Base-by-base conservation (phyloP, 2,888 invertebrate species). In the Meta bourneti region DNA sequence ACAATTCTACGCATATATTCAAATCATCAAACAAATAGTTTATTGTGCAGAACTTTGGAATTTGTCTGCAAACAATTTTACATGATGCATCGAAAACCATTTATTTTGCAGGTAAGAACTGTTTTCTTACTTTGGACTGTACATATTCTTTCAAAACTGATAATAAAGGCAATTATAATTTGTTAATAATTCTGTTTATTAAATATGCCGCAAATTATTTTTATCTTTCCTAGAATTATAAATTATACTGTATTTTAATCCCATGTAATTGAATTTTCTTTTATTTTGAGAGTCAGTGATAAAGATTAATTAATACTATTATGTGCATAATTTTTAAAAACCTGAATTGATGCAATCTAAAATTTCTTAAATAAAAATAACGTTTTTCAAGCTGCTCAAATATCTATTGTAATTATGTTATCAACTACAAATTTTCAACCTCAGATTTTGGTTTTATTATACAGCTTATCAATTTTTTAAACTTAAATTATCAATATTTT, bases 51-150 rank as follows among this genome's bases (percentile, higher is more conserved):
- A 0, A 98, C 99, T 0, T 98, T 99, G 87, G 99, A 99, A 95
- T 99, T 99, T 95, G 98, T 99, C 0, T 99, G 99, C 16, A 98
- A 99, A 94, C 99, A 99, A 95, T 99, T 99, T 95, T 99, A 99
- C 95, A 96, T 99, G 91, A 96, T 99, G 95, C 99, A 99, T 94
- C 96, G 99, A 83, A 99, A 99, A 94, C 99, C 99, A 0, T 99
- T 99, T 94, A 98, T 99, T 94, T 96, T 99, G 84, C 99, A 99
- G 96, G 94, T 95, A 87, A 48, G 16, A 52, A 71, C 70, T 70
- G 6, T 13, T 77, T 75, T 13, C 11, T 8, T 61, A 61, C 16
- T 61, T 9, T 61, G 34, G 4, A 34, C 4, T 61, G 11, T 9
- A 9, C 61, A 7, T 8, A 61, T 9, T 61, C 16, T 61, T 61